Evolutionary conservation across 2,888 invertebrate species (phyloP).

Genomic region (Melangyna quadrimaculata): DNA sequence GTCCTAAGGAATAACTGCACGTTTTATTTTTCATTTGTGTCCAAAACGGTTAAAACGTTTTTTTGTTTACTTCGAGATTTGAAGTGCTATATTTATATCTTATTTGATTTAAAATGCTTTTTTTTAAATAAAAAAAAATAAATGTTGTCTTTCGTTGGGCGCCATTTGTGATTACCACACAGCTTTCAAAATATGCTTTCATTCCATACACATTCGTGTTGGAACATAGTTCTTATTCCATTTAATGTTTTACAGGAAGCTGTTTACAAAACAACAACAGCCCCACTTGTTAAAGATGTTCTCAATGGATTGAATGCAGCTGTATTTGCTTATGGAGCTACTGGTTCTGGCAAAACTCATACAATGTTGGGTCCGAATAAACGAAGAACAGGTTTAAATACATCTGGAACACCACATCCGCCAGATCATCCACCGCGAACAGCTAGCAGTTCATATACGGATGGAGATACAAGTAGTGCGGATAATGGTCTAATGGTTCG

Average conservation of each 20-base stretch:
- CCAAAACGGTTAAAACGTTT: too few species aligned
- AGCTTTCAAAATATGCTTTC: too few species aligned
- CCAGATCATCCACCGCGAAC: conserved; percentile 72
- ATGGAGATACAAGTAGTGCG: conserved; percentile 74
- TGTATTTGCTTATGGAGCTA: conserved; percentile 91
- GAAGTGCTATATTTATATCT: too few species aligned
- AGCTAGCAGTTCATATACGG: conserved; percentile 42
- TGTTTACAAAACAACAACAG: conserved; percentile 93
- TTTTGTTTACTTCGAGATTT: too few species aligned
- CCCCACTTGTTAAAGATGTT: conserved; percentile 92
- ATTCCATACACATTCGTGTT: too few species aligned
- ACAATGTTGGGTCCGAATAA: conserved; percentile 81
- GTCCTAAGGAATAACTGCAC: too few species aligned
- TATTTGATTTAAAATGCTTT: too few species aligned
- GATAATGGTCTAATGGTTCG: conserved; percentile 81
- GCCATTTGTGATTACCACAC: too few species aligned
- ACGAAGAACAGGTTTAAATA: conserved; percentile 76
- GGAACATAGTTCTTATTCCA: neutral
- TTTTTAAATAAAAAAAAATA: too few species aligned
- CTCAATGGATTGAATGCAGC: conserved; percentile 95
- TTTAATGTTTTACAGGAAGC: conserved; percentile 82
- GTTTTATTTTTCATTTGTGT: too few species aligned
- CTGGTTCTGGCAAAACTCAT: conserved; percentile 81
- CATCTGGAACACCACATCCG: conserved; percentile 65
- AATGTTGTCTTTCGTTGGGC: too few species aligned